These are phyloP conservation scores for Drosophila murphyi DNA, from an alignment of 1,140 invertebrate genomes.

Conservation along the genomic window DNA sequence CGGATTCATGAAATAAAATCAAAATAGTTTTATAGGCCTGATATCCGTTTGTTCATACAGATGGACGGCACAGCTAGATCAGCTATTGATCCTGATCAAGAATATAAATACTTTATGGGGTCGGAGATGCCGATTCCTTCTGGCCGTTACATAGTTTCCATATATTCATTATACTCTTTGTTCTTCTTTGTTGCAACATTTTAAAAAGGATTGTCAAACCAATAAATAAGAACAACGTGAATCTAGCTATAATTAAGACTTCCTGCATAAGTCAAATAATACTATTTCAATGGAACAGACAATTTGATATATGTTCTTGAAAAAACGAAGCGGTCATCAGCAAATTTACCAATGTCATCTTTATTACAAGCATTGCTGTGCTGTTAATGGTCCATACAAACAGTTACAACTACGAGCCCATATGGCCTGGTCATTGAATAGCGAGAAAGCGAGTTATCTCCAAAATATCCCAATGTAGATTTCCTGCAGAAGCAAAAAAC, in stretches of 20 bases:
- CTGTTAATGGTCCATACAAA: constrained; percentile 65
- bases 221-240: not conserved
- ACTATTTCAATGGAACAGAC: constrained; percentile 25
- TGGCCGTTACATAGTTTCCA: too few relatives aligned
- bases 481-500: constrained; percentile 26
- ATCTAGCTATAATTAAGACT: not conserved
- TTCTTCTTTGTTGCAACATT: not conserved
- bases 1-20: too few relatives aligned
- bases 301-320: constrained; percentile 67
- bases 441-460: constrained; percentile 21
- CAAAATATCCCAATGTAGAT: constrained; percentile 32
- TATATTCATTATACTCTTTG: too few relatives aligned
- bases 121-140: too few relatives aligned
- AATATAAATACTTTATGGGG: too few relatives aligned
- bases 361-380: constrained; percentile 69
- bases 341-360: constrained; percentile 78
- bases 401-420: not conserved
- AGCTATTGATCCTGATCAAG: too few relatives aligned
- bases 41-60: too few relatives aligned
- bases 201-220: not conserved
- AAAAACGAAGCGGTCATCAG: constrained; percentile 57
- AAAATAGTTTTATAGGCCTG: too few relatives aligned
- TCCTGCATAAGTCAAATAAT: not conserved
- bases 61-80: too few relatives aligned
- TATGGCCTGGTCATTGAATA: constrained; percentile 18